Evolutionary conservation across 2,888 invertebrate species (phyloP).

Genomic region (Halictus quadricinctus): DNA sequence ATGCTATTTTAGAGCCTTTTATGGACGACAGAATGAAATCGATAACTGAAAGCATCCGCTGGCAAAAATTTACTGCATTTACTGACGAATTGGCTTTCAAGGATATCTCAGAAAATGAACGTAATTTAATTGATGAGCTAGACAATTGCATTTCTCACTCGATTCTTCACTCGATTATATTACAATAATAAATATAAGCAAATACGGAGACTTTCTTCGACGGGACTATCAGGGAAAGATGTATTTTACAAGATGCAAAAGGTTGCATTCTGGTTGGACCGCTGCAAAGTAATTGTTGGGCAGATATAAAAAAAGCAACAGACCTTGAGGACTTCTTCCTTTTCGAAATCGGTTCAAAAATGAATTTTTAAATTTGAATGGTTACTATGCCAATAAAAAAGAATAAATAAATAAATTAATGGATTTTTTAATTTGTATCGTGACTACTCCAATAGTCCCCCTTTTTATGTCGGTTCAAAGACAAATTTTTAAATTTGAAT

Average conservation of each 20-base stretch:
- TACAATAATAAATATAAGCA: neutral
- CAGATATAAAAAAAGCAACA: too few species aligned
- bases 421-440: too few species aligned
- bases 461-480: too few species aligned
- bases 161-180: neutral
- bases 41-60: neutral
- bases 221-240: too few species aligned
- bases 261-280: too few species aligned
- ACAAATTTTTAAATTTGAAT: neutral
- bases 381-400: too few species aligned
- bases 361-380: too few species aligned
- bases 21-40: neutral
- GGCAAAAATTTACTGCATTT: neutral
- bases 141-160: neutral
- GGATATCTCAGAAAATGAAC: neutral
- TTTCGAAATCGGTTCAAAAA: neutral
- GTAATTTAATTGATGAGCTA: neutral
- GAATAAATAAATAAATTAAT: too few species aligned
- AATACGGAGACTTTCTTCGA: neutral
- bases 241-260: too few species aligned
- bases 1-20: neutral
- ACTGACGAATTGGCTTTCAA: neutral
- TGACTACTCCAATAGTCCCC: too few species aligned
- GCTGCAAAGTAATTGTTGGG: too few species aligned
- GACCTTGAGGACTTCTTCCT: neutral